A percentile compares a stretch with the other conserved stretches of the same genome.
Conservation (phyloP, 2,797 vertebrate genomes). For the Notolepis coatsorum region DNA sequence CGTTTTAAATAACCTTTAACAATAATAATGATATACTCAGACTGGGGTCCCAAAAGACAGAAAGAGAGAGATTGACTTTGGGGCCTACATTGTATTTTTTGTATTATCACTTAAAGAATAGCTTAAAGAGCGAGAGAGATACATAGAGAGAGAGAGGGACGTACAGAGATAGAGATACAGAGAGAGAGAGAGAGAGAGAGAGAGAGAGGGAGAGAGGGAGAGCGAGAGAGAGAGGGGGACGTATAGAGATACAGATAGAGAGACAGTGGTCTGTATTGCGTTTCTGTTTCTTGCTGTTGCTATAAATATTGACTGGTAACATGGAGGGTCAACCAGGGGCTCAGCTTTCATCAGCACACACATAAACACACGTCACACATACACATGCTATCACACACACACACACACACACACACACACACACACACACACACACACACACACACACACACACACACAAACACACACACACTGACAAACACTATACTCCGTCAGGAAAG, state of each 20-base stretch:
- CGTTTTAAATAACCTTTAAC: no score
- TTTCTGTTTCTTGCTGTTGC: conserved; percentile 22
- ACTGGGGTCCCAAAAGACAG: no score
- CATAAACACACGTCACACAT: conserved; percentile 10
- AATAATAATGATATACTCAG: no score
- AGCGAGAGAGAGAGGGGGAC: no score
- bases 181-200: background rate
- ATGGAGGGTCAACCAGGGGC: conserved; percentile 21
- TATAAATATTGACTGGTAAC: conserved; percentile 1
- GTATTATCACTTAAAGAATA: no score
- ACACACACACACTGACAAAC: no score
- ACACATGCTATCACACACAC: background rate
- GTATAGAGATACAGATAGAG: background rate
- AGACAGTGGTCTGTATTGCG: conserved; percentile 21
- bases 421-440: background rate
- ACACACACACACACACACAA: background rate
- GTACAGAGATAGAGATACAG: no score
- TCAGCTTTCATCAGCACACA: conserved; percentile 38
- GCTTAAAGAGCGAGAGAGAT: no score
- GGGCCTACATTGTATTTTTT: no score
- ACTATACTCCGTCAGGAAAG: background rate
- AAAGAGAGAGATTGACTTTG: no score
- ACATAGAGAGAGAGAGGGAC: no score
- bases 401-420: conserved; percentile 3
- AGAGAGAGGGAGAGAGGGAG: background rate